Conservation (phyloP, 2,888 invertebrate species). For the Lobophora halterata region DNA sequence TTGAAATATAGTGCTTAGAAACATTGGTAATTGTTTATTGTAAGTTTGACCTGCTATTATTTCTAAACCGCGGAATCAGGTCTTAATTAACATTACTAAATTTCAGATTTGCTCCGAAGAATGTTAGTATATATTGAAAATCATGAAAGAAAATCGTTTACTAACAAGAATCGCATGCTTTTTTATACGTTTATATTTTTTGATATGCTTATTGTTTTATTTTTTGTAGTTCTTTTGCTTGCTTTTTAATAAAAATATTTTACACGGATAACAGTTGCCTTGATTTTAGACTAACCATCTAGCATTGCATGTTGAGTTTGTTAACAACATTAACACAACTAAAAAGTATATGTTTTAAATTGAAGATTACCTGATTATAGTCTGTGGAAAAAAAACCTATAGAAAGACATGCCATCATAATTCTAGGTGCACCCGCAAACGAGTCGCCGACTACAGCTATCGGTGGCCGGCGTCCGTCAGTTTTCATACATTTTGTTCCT, state of each 20-base stretch:
- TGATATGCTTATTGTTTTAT: slow-evolving; percentile 28
- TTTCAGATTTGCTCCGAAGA: slow-evolving; percentile 78
- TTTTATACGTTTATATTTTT: slow-evolving; percentile 20
- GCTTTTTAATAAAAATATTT: slow-evolving; percentile 23
- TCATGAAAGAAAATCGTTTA: slow-evolving; percentile 17
- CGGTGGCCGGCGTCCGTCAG: too few relatives aligned
- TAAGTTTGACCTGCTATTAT: slow-evolving; percentile 28
- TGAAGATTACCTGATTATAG: too few relatives aligned
- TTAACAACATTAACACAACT: too few relatives aligned
- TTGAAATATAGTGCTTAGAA: slow-evolving; percentile 40
- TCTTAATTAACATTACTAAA: slow-evolving; percentile 18
- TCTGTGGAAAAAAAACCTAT: too few relatives aligned
- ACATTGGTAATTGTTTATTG: slow-evolving; percentile 28
- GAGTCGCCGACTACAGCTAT: too few relatives aligned
- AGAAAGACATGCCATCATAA: too few relatives aligned
- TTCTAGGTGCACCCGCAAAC: too few relatives aligned
- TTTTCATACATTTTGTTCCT: too few relatives aligned
- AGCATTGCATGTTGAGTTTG: too few relatives aligned
- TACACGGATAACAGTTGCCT: slow-evolving; percentile 25
- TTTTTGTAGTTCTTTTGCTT: slow-evolving; percentile 28
- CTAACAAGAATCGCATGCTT: slow-evolving; percentile 27
- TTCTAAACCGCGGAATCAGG: slow-evolving; percentile 13
- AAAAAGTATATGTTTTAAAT: too few relatives aligned
- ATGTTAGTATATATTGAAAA: slow-evolving; percentile 71
- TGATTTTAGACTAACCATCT: slow-evolving; percentile 10